Evolutionary conservation across 2,888 invertebrate genomes (phyloP).

Genomic region (Anorthoa munda): DNA sequence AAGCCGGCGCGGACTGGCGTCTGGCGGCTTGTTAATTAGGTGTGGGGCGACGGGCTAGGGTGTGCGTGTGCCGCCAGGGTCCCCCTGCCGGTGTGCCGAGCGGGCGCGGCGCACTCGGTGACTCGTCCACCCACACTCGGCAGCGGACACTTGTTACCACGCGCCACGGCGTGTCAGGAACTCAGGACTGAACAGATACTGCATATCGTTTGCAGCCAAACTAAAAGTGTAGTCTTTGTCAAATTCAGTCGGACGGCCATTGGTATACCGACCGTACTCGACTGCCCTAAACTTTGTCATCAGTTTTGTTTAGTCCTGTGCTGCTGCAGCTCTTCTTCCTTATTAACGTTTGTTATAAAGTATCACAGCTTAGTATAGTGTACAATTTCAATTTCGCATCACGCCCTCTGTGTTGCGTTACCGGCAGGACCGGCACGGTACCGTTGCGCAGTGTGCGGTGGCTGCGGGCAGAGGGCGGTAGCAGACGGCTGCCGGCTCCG

Average conservation of each 20-base stretch:
- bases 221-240: background rate
- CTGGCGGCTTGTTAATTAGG: conserved; percentile 41
- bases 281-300: background rate
- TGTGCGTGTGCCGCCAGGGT: background rate
- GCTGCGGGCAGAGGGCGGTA: conserved; percentile 55
- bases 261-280: background rate
- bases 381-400: background rate
- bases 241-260: background rate
- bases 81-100: conserved; percentile 3
- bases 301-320: background rate
- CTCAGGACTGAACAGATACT: background rate
- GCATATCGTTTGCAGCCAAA: background rate
- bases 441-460: background rate
- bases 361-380: too few relatives aligned
- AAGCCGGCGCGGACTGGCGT: conserved; percentile 1
- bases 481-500: conserved; percentile 50
- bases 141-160: background rate
- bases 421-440: background rate
- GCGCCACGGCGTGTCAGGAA: background rate
- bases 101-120: conserved; percentile 20
- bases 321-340: background rate
- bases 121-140: conserved; percentile 41
- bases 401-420: conserved; percentile 40
- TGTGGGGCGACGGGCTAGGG: conserved; percentile 43
- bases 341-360: background rate